These are phyloP conservation scores for Cyclophora punctaria DNA, from an alignment of 2,888 invertebrate species.

Conservation along the genomic window DNA sequence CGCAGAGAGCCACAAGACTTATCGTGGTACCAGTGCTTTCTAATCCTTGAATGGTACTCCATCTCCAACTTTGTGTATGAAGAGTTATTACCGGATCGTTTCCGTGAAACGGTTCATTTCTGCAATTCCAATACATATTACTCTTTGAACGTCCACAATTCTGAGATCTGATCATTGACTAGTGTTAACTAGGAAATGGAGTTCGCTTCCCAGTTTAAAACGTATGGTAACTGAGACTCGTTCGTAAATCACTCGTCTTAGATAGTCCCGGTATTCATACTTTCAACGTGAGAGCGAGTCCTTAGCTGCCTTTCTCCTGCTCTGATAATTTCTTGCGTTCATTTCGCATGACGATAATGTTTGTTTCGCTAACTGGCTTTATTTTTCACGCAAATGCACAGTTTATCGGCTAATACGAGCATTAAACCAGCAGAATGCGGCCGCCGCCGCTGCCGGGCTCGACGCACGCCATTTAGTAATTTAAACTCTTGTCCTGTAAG, in stretches of 20 bases:
- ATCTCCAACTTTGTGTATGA: neutral
- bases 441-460: slow-evolving; percentile 24
- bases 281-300: slow-evolving; percentile 11
- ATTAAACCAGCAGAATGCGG: slow-evolving; percentile 45
- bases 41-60: slow-evolving; percentile 2
- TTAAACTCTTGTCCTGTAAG: slow-evolving; percentile 41
- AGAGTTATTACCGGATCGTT: slow-evolving; percentile 5
- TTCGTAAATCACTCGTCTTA: slow-evolving; percentile 8
- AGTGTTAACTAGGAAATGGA: slow-evolving; percentile 14
- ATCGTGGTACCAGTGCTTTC: slow-evolving; percentile 10
- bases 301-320: slow-evolving; percentile 19
- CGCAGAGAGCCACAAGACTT: slow-evolving; percentile 7
- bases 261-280: slow-evolving; percentile 9
- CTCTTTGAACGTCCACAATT: slow-evolving; percentile 12
- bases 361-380: slow-evolving; percentile 47
- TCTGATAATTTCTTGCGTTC: slow-evolving; percentile 29
- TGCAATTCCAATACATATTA: slow-evolving; percentile 11
- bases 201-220: slow-evolving; percentile 5
- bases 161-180: slow-evolving; percentile 20
- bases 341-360: slow-evolving; percentile 38
- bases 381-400: slow-evolving; percentile 54
- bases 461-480: slow-evolving; percentile 54
- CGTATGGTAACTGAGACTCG: slow-evolving; percentile 8
- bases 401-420: slow-evolving; percentile 47
- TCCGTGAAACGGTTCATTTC: slow-evolving; percentile 16